Evolutionary conservation across 2,888 invertebrate genomes (phyloP), one percentile per base, ranked within the genome.

Genomic region (Baccha elongata): DNA sequence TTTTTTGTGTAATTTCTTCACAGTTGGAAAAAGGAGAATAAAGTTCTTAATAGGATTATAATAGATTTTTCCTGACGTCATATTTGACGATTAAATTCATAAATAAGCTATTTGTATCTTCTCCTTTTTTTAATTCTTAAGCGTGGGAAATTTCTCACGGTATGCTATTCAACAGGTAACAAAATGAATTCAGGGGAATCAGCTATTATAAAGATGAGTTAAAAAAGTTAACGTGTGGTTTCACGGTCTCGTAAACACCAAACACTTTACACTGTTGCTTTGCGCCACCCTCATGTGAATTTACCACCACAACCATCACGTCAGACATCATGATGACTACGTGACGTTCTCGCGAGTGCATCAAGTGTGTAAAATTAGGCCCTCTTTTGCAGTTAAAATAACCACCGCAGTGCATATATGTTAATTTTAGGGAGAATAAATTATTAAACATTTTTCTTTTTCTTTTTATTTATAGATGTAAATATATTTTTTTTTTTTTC

Each of bases 61-160:
- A 46, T 35, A 44, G 26, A 13, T 42, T 29, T 32, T 40, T 40
- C 3, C 23, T 32, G 37, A 44, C 26, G 13, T 78, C 55, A 69
- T 52, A 46, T n/a, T 35, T 48, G 10, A 60, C 10, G 44, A 60
- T 53, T 60, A 65, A 75, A 75, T 65, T 48, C 74, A 50, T 64
- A n/a, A 8, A 42, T 50, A 15, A 26, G 35, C 26, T 29, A 60
- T 42, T 29, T 62, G 10, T 11, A 8, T 10, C 10, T 21, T n/a
- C 15, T 23, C 1, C 11, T 32, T 4, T 15, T n/a, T 35, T 58
- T 50, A 46, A 46, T 64, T 48, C n/a, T 15, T n/a, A 58, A 60
- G 46, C 69, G 80, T 86, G 86, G 81, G 86, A 86, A 86, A 84
- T 32, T 86, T 86, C 86, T 53, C 86, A 86, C 86, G 85, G 32